Conservation (phyloP, 1,140 invertebrate genomes). For the Drosophila varians region DNA sequence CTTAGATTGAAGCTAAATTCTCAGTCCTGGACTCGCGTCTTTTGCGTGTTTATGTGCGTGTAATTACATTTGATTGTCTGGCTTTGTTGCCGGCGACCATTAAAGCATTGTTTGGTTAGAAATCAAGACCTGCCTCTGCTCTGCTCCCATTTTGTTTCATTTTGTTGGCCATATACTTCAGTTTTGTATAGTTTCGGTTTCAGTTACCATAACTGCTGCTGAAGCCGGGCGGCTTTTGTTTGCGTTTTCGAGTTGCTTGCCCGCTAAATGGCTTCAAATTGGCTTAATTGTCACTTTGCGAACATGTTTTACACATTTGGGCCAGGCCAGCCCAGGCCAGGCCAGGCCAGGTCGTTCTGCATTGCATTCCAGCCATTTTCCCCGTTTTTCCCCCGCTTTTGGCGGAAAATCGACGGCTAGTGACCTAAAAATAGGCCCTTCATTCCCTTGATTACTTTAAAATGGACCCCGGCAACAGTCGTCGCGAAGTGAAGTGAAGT, state of each 20-base stretch:
- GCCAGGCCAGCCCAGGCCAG: slow-evolving; percentile 9
- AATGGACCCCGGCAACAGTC: slow-evolving; percentile 43
- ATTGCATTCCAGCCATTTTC: slow-evolving; percentile 47
- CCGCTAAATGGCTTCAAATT: slow-evolving; percentile 76
- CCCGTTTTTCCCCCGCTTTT: slow-evolving; percentile 8
- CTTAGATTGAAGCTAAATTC: slow-evolving; percentile 5
- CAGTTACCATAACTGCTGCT: slow-evolving; percentile 18
- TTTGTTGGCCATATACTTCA: not conserved
- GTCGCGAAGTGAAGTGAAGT: slow-evolving; percentile 16
- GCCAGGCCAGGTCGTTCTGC: slow-evolving; percentile 2
- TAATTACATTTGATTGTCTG: slow-evolving; percentile 81
- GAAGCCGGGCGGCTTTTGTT: slow-evolving; percentile 19
- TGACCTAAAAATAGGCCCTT: slow-evolving; percentile 63
- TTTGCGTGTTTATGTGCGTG: slow-evolving; percentile 79
- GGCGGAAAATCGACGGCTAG: slow-evolving; percentile 40
- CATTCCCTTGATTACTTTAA: slow-evolving; percentile 70
- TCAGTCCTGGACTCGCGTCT: slow-evolving; percentile 38
- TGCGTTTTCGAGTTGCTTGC: slow-evolving; percentile 16
- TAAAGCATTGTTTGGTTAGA: slow-evolving; percentile 59
- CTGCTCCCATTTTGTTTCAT: slow-evolving; percentile 12
- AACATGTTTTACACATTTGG: slow-evolving; percentile 65
- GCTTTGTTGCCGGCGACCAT: slow-evolving; percentile 50
- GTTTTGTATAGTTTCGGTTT: slow-evolving; percentile 10
- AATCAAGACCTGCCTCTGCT: slow-evolving; percentile 38
- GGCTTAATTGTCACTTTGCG: slow-evolving; percentile 79